These are phyloP conservation scores for Volucella inflata DNA, from an alignment of 2,888 invertebrate species.

Conservation along the genomic window DNA sequence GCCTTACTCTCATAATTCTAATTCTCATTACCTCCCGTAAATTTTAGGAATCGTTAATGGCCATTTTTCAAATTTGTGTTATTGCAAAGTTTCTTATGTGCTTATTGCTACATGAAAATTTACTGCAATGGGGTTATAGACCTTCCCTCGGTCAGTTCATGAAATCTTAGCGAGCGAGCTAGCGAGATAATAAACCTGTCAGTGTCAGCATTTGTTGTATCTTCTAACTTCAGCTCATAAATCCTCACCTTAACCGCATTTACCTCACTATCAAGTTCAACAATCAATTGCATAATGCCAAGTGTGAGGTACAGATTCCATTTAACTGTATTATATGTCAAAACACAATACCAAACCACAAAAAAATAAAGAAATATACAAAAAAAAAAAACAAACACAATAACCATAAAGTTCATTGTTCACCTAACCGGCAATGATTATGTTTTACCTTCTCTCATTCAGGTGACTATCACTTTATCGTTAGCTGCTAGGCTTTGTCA, in stretches of 20 bases:
- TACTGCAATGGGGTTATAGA: no score
- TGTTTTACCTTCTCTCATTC: slow-evolving; percentile 23
- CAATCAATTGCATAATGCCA: slow-evolving; percentile 57
- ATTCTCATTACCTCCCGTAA: no score
- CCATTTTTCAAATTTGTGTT: no score
- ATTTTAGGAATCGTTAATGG: no score
- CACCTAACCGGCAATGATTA: slow-evolving; percentile 42
- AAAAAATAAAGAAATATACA: slow-evolving; percentile 37
- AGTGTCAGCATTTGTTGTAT: slow-evolving; percentile 1
- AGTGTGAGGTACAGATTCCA: slow-evolving; percentile 49
- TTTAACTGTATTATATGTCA: slow-evolving; percentile 51
- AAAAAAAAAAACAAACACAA: slow-evolving; percentile 15
- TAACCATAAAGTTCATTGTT: slow-evolving; percentile 66
- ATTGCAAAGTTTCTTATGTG: no score
- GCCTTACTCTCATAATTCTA: no score
- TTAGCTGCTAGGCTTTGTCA: slow-evolving; percentile 59
- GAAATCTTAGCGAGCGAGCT: no score
- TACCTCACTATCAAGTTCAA: slow-evolving; percentile 55
- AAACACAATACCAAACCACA: slow-evolving; percentile 18
- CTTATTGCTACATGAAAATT: no score
- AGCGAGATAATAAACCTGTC: no score
- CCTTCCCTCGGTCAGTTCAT: no score
- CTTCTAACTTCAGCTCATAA: background rate
- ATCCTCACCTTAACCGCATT: slow-evolving; percentile 14
- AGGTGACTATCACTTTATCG: slow-evolving; percentile 53